These are phyloP conservation scores for Holothuria leucospilota DNA, from an alignment of 53 echinoderm and acorn worm species.

Conservation along the genomic window DNA sequence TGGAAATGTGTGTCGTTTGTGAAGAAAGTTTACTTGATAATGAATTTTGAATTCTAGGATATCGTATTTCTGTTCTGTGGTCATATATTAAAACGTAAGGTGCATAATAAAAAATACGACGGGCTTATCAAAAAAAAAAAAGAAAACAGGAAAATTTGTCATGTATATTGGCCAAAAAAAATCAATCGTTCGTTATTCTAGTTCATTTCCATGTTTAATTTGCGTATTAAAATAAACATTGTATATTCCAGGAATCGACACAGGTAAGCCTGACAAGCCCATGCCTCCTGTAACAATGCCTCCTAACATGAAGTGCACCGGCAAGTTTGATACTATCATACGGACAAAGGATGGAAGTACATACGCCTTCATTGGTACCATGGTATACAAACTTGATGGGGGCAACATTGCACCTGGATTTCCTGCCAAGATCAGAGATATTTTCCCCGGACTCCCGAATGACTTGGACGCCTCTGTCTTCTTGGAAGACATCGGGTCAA, in stretches of 20 bases:
- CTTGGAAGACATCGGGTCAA: conserved; percentile 37
- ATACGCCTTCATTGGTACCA: conserved; percentile 73
- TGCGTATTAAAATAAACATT: too few species aligned
- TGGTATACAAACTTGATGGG: conserved; percentile 56
- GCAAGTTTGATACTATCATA: conserved; percentile 39
- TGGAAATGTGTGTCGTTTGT: too few species aligned
- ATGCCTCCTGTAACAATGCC: conserved; percentile 48
- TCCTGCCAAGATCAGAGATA: conserved; percentile 62
- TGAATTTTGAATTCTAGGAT: too few species aligned
- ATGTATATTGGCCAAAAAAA: too few species aligned
- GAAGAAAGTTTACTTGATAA: too few species aligned
- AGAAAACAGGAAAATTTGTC: too few species aligned
- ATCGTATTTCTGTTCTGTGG: too few species aligned
- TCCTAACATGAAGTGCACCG: conserved; percentile 49
- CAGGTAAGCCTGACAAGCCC: conserved; percentile 51
- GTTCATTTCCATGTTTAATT: too few species aligned
- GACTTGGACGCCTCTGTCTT: conserved; percentile 75
- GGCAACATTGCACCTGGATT: conserved; percentile 37
- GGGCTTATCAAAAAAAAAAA: too few species aligned
- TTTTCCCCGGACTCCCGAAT: conserved; percentile 72
- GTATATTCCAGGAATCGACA: conserved; percentile 43
- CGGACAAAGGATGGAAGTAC: conserved; percentile 65
- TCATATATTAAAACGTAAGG: too few species aligned
- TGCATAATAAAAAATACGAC: too few species aligned
- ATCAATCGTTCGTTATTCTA: too few species aligned